Evolutionary conservation across 2,888 invertebrate genomes (phyloP).

Genomic region (Tetramorium bicarinatum): DNA sequence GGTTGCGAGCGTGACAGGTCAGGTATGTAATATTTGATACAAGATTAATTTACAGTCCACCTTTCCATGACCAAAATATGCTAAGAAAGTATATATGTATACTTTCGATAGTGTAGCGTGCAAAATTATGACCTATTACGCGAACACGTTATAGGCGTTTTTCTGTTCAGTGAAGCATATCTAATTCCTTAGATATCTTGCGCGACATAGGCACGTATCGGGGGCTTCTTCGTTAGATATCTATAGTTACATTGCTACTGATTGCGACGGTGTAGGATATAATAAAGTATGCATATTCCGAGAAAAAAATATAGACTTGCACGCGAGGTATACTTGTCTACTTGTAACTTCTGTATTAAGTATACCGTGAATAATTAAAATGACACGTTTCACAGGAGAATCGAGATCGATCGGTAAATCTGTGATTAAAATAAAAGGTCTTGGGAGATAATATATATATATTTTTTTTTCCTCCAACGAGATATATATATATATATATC

Average conservation of each 20-base stretch:
- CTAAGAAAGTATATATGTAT: neutral
- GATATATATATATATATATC: neutral
- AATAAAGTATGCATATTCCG: conserved; percentile 12
- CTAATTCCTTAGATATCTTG: conserved; percentile 20
- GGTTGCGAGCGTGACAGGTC: neutral
- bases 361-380: conserved; percentile 25
- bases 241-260: conserved; percentile 8
- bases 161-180: conserved; percentile 7
- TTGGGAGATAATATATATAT: neutral
- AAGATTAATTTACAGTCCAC: neutral
- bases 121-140: conserved; percentile 41
- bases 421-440: neutral
- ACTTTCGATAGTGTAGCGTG: neutral
- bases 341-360: conserved; percentile 13
- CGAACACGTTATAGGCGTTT: conserved; percentile 10
- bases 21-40: neutral
- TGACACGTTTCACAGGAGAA: neutral
- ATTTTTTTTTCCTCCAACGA: too few species aligned
- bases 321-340: conserved; percentile 1
- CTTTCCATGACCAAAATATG: conserved; percentile 13
- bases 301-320: neutral
- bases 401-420: neutral
- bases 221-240: conserved; percentile 20
- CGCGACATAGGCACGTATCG: neutral
- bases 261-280: neutral